These are phyloP conservation scores for Cyanistes caeruleus DNA, from an alignment of 2,113 vertebrate genomes.

Conservation along the genomic window DNA sequence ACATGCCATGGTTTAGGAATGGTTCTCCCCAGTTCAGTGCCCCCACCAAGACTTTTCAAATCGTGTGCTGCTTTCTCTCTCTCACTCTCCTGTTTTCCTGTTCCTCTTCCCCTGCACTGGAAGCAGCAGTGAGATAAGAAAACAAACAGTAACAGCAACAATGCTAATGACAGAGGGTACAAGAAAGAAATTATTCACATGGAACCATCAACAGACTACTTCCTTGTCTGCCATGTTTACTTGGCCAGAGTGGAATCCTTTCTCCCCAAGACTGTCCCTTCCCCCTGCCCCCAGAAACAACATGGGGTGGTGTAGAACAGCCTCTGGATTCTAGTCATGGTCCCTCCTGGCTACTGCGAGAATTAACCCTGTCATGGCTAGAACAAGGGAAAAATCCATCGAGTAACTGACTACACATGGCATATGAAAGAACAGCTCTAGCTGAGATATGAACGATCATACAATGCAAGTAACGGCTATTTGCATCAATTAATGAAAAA, in stretches of 20 bases:
- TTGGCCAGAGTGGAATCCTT: not conserved
- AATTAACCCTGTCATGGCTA: not conserved
- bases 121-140: not conserved
- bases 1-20: not conserved
- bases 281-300: accelerated
- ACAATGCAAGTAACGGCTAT: not conserved
- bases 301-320: not conserved
- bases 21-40: not conserved
- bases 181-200: not conserved
- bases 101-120: not conserved
- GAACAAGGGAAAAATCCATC: not conserved
- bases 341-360: not conserved
- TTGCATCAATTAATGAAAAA: not conserved
- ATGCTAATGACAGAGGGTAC: not conserved
- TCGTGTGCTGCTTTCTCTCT: accelerated
- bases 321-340: not conserved
- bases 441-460: not conserved
- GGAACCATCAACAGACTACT: not conserved
- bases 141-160: not conserved
- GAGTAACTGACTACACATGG: not conserved
- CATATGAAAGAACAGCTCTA: not conserved
- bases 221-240: not conserved
- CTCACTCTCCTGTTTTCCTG: not conserved
- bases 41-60: not conserved
- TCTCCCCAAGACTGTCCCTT: not conserved